Percentiles rank a stretch among this genome's conserved stretches.
phyloP scores from a whole-genome alignment of 2,113 vertebrate genomes.

The Meleagris gallopavo region DNA sequence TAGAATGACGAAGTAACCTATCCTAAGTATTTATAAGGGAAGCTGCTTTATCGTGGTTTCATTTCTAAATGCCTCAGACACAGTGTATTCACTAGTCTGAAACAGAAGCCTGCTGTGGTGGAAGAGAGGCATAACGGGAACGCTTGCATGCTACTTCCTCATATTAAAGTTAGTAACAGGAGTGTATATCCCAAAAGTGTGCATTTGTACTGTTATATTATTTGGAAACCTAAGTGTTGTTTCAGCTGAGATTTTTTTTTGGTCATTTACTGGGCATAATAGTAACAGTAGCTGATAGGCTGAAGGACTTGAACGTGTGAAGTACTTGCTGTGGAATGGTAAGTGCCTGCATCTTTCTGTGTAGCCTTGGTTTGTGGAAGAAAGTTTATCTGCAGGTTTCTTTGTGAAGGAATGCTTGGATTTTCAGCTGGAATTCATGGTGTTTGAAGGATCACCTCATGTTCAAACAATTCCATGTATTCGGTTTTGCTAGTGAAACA shows the following conservation, averaged over 20 bases:
- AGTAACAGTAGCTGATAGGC: background rate
- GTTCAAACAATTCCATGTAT: background rate
- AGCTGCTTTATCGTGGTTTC: background rate
- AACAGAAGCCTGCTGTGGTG: background rate
- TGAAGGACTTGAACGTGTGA: background rate
- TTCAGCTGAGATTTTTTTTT: background rate
- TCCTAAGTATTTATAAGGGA: background rate
- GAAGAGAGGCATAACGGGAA: background rate
- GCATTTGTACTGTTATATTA: background rate
- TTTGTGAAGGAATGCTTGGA: background rate
- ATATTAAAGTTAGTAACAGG: background rate
- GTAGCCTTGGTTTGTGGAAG: background rate
- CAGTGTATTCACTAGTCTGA: rapidly evolving
- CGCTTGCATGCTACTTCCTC: background rate
- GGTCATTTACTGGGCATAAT: background rate
- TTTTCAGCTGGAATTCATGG: background rate
- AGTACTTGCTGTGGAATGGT: background rate
- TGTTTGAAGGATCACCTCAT: background rate
- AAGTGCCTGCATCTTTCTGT: background rate
- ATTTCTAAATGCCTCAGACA: background rate
- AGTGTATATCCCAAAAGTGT: background rate
- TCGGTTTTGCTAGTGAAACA: background rate
- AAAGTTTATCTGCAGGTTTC: background rate
- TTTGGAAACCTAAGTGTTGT: background rate
- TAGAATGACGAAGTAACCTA: background rate